A percentile compares a stretch with the other conserved stretches of the same genome.
Evolutionary conservation across 2,113 vertebrate genomes (phyloP).

Genomic region (Jacana jacana): DNA sequence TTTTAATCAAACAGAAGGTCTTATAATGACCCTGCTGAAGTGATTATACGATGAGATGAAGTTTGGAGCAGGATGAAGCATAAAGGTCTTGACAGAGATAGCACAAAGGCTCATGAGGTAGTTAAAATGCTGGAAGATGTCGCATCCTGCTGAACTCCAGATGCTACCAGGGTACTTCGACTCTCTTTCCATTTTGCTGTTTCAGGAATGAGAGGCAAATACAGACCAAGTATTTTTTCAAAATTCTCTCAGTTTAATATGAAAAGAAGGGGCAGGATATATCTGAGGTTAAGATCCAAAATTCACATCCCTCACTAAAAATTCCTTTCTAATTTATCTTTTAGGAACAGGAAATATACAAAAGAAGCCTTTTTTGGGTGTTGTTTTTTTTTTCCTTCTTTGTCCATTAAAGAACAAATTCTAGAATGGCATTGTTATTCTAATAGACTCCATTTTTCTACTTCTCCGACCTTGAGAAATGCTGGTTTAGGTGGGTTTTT

Average conservation of each 20-base stretch:
- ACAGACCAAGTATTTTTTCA: not conserved
- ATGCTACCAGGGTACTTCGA: not conserved
- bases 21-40: not conserved
- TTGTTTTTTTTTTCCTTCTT: not conserved
- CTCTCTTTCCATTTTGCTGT: not conserved
- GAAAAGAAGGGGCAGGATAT: not conserved
- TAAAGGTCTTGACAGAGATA: not conserved
- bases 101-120: not conserved
- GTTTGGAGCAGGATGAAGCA: not conserved
- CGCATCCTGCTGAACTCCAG: not conserved
- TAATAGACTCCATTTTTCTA: not conserved
- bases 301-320: not conserved
- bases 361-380: not conserved
- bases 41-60: not conserved
- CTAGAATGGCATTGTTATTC: not conserved
- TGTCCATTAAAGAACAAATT: not conserved
- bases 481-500: not conserved
- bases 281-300: not conserved
- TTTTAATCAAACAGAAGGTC: not conserved
- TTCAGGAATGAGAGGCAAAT: not conserved
- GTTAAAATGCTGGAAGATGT: not conserved
- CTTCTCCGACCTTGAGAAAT: not conserved
- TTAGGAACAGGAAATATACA: not conserved
- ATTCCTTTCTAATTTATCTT: not conserved
- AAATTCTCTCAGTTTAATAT: not conserved